Evolutionary conservation across 1,140 invertebrate species (phyloP), one percentile per base, ranked within the genome.

Genomic region (Macrobrachium rosenbergii): DNA sequence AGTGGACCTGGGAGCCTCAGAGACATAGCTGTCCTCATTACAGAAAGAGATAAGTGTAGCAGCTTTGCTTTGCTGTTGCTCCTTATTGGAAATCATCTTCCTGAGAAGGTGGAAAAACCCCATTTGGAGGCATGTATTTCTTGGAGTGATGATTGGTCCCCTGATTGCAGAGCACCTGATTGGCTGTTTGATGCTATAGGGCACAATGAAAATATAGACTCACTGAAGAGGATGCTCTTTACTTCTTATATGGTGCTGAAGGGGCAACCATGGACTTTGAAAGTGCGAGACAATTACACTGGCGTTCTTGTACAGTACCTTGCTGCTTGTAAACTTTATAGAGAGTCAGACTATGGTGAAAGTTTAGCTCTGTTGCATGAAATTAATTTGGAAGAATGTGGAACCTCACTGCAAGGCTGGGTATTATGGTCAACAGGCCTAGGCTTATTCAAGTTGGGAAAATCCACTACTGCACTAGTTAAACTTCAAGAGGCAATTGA

Each of bases 401-500:
- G 72, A 45, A 12, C 28, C 21, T 69, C 62, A 11, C 10, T 87
- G 5, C 63, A 87, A 52, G 85, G 67, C 8, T 87, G 85, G 78
- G 67, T 87, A 21, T 76, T 28, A 11, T 79, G 72, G 78, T 67
- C 81, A 6, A 75, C 23, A 52, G 85, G 85, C 52, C 78, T 87
- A 12, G 7, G 59, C 19, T 67, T 87, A 21, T 23, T 52, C 5
- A 87, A 87, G 60, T 21, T 82, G 63, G 78, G 59, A 37, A 82
- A 81, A 28, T 67, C 85, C 45, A 64, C 63, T 75, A 76, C 85
- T 23, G 85, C 85, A 43, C 58, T 87, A 64, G 12, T 82, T 17
- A 87, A 81, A 21, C 69, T 87, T 59, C 78, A 87, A 63, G 78
- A 67, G 17, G 78, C 85, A 23, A 77, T 87, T 43, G 72, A 87